These are phyloP conservation scores for Nasonia longicornis DNA, from an alignment of 1,140 invertebrate species.

Conservation along the genomic window DNA sequence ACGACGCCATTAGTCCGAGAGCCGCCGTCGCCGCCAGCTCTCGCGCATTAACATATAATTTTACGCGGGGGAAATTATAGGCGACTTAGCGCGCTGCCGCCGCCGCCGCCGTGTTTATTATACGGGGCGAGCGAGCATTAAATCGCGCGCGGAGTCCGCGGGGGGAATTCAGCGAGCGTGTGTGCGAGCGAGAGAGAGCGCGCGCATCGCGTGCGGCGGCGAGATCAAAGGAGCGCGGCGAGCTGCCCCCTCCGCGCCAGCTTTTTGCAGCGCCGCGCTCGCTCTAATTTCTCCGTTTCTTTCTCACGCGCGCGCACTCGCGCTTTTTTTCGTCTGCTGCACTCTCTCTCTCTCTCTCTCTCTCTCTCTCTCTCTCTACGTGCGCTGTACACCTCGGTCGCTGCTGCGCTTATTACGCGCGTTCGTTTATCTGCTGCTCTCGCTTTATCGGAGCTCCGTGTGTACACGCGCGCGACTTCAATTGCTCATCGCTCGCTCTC, in stretches of 20 bases:
- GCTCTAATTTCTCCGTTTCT: constrained; percentile 43
- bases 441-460: background rate
- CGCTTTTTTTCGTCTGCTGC: background rate
- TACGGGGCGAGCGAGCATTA: constrained; percentile 58
- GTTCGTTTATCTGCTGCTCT: background rate
- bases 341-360: background rate
- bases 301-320: constrained; percentile 30
- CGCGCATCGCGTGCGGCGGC: constrained; percentile 67
- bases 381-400: background rate
- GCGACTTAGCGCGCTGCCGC: constrained; percentile 50
- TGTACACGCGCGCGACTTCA: background rate
- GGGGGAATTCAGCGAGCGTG: constrained; percentile 25
- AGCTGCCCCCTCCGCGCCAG: constrained; percentile 16
- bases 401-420: background rate
- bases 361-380: background rate
- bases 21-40: background rate
- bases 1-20: constrained; percentile 51
- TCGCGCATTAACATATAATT: constrained; percentile 56
- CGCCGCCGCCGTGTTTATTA: constrained; percentile 53
- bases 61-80: constrained; percentile 56
- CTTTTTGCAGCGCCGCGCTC: constrained; percentile 48
- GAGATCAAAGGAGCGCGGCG: constrained; percentile 62
- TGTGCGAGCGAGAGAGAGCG: constrained; percentile 41
- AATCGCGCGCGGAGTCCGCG: constrained; percentile 45
- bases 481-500: constrained; percentile 8